A percentile compares a stretch with the other conserved stretches of the same genome.
phyloP scores from a whole-genome alignment of 2,797 vertebrate genomes.

The Austrolebias charrua region DNA sequence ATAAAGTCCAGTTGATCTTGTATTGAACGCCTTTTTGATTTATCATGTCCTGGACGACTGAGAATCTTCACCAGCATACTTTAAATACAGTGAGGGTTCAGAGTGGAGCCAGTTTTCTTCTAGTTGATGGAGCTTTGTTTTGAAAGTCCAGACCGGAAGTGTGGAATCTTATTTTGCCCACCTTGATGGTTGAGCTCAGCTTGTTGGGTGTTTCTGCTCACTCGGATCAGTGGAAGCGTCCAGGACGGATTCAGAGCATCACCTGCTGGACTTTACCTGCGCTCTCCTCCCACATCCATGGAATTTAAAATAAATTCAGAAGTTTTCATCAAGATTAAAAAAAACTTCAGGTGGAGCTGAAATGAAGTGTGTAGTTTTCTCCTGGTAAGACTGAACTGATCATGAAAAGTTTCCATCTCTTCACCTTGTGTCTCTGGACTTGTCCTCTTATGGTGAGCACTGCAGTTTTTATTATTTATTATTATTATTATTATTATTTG shows the following conservation, averaged over 20 bases:
- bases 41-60: no score
- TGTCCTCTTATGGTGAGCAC: conserved; percentile 54
- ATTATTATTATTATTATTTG: no score
- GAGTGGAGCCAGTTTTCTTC: no score
- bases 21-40: no score
- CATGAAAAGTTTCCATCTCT: conserved; percentile 55
- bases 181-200: neutral
- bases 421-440: conserved; percentile 40
- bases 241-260: conserved; percentile 5
- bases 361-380: conserved; percentile 21
- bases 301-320: conserved; percentile 11
- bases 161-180: fast-evolving
- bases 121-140: conserved; percentile 21
- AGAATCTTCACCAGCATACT: no score
- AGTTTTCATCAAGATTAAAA: conserved; percentile 3
- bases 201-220: conserved; percentile 2
- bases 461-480: neutral
- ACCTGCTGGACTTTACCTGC: fast-evolving
- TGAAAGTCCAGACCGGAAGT: conserved; percentile 25
- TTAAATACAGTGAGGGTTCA: no score
- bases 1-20: no score
- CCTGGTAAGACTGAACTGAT: conserved; percentile 2
- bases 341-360: conserved; percentile 14
- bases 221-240: conserved; percentile 14
- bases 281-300: neutral